Evolutionary conservation across 2,113 vertebrate species (phyloP).

Genomic region (Ceyx margarethae): DNA sequence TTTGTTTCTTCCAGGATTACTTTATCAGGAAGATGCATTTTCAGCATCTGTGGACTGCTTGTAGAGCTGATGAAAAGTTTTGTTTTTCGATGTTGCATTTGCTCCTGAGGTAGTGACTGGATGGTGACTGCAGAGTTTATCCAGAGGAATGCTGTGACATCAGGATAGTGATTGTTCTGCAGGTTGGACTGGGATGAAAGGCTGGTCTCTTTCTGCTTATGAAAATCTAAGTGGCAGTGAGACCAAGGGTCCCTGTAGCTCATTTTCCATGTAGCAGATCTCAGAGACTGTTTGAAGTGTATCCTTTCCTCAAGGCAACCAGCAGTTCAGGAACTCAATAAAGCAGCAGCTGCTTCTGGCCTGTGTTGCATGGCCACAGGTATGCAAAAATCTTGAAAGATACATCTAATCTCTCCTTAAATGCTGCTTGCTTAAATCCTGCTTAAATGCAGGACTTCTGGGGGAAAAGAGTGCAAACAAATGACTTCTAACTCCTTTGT

Average conservation of each 20-base stretch:
- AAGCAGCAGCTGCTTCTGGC: neutral
- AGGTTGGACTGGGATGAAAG: neutral
- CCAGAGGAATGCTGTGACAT: neutral
- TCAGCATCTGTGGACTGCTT: neutral
- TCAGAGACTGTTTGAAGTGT: neutral
- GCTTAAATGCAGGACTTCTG: accelerated
- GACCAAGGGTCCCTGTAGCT: neutral
- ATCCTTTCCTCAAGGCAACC: neutral
- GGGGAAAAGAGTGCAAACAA: neutral
- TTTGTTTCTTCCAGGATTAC: neutral
- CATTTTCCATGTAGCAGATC: neutral
- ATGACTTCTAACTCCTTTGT: neutral
- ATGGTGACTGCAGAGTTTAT: neutral
- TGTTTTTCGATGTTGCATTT: neutral
- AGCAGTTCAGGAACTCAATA: neutral
- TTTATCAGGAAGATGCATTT: neutral
- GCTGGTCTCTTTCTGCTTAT: neutral
- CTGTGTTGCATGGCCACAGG: neutral
- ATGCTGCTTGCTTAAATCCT: neutral
- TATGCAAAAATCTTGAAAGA: neutral
- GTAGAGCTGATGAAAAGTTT: neutral
- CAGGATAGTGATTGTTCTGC: neutral
- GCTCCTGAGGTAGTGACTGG: neutral
- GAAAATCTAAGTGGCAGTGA: neutral
- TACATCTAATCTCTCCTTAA: neutral